Conservation (phyloP, 2,113 vertebrate genomes). For the Rhombomys opimus region DNA sequence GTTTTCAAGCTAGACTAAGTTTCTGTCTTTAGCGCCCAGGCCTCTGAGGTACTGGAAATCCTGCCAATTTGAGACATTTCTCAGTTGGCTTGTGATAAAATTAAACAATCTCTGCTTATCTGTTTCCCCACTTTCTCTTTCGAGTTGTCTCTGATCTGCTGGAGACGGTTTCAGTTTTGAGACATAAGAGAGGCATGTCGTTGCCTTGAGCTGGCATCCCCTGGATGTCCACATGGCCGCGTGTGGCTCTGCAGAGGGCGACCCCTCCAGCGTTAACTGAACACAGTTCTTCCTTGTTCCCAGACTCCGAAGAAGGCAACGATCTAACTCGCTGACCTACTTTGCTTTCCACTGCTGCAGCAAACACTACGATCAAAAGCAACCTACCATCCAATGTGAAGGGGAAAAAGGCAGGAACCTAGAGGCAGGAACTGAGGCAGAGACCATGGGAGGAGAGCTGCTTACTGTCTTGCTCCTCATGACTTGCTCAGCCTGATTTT, state of each 20-base stretch:
- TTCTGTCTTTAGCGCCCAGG: background rate
- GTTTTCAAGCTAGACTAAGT: background rate
- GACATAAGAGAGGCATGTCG: too few species aligned
- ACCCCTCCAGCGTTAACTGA: background rate
- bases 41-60: background rate
- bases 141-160: background rate
- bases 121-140: background rate
- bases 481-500: background rate
- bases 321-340: background rate
- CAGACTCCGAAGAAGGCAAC: background rate
- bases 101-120: background rate
- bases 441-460: background rate
- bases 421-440: background rate
- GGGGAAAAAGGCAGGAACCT: background rate
- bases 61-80: background rate
- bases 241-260: background rate
- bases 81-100: conserved; percentile 2
- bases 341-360: background rate
- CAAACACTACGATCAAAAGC: background rate
- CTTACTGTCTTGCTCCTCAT: background rate
- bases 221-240: fast-evolving
- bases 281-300: background rate
- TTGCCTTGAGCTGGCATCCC: background rate
- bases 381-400: background rate
- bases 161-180: background rate